A percentile compares a stretch with the other conserved stretches of the same genome.
Evolutionary conservation across 2,888 invertebrate genomes (phyloP).

Genomic region (Hylaea fasciaria): DNA sequence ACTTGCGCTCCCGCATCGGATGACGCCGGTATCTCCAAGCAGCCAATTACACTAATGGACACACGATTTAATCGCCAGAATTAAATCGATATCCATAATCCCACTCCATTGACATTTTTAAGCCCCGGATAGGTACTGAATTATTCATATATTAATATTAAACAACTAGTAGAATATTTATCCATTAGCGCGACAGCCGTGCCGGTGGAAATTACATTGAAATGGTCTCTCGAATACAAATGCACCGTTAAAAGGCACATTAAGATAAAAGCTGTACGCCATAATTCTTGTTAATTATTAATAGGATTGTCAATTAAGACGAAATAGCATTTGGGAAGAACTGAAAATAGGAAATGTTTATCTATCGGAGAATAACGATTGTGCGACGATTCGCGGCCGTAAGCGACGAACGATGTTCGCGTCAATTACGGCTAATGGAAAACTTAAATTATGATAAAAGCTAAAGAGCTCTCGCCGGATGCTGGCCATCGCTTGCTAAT

Average conservation of each 20-base stretch:
- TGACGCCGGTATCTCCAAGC: constrained; percentile 36
- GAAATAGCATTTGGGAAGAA: constrained; percentile 66
- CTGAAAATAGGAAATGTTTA: constrained; percentile 80
- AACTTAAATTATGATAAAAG: constrained; percentile 85
- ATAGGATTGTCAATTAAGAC: constrained; percentile 81
- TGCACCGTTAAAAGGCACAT: constrained; percentile 78
- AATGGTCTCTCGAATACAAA: constrained; percentile 77
- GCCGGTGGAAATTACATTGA: constrained; percentile 73
- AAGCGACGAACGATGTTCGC: constrained; percentile 84
- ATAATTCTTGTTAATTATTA: constrained; percentile 82
- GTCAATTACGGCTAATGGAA: constrained; percentile 84
- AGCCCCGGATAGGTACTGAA: constrained; percentile 54
- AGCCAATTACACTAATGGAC: constrained; percentile 62
- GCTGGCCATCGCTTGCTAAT: constrained; percentile 52
- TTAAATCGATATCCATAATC: constrained; percentile 58
- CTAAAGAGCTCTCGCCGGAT: constrained; percentile 72
- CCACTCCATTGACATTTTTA: constrained; percentile 52
- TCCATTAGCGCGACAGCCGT: constrained; percentile 75
- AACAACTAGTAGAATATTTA: constrained; percentile 72
- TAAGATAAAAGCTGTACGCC: constrained; percentile 80
- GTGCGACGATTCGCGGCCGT: constrained; percentile 72
- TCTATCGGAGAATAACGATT: constrained; percentile 81
- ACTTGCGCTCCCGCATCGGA: constrained; percentile 30
- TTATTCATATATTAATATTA: constrained; percentile 74
- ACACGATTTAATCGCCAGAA: constrained; percentile 56